Percentiles rank a stretch among this genome's conserved stretches.
These are phyloP conservation scores for Calephelis nemesis DNA, from an alignment of 1,140 invertebrate species.

Conservation along the genomic window DNA sequence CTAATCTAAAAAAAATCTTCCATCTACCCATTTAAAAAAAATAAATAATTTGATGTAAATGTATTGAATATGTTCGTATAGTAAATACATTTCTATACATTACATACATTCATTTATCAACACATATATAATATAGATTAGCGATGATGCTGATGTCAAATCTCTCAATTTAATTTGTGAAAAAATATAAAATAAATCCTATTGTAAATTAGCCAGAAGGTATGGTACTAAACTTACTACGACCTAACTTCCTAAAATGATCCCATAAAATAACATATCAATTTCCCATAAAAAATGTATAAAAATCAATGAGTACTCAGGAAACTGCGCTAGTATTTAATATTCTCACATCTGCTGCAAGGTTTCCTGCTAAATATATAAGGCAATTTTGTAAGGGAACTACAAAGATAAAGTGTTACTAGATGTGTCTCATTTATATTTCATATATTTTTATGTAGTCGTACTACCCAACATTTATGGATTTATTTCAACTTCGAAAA, in stretches of 20 bases:
- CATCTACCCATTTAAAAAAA: no score
- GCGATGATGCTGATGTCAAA: no score
- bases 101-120: no score
- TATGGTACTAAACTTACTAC: no score
- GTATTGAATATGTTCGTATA: no score
- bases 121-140: no score
- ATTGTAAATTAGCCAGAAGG: no score
- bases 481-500: background rate
- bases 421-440: slow-evolving; percentile 6
- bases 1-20: no score
- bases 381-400: slow-evolving; percentile 42
- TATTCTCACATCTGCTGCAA: slow-evolving; percentile 44
- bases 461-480: background rate
- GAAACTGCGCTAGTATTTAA: slow-evolving; percentile 30
- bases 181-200: no score
- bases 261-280: slow-evolving; percentile 2
- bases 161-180: no score
- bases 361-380: slow-evolving; percentile 39
- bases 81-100: no score
- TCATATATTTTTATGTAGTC: background rate
- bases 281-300: slow-evolving; percentile 8
- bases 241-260: background rate
- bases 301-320: slow-evolving; percentile 18
- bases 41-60: no score
- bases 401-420: slow-evolving; percentile 19